Evolutionary conservation across 2,113 vertebrate species (phyloP).

Genomic region (Cyanocitta stelleri): DNA sequence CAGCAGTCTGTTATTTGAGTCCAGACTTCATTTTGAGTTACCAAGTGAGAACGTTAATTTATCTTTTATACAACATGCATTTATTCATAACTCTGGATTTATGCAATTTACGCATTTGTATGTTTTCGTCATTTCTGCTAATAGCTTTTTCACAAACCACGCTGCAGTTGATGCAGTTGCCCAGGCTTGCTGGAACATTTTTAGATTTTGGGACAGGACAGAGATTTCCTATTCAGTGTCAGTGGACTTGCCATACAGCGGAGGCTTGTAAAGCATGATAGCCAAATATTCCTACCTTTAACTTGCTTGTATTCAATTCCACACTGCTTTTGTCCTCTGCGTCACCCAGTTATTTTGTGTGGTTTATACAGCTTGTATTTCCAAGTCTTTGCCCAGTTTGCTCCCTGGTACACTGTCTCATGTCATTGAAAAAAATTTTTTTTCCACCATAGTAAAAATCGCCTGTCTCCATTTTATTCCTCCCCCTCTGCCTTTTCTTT

Average conservation of each 20-base stretch:
- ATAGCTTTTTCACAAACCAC: background rate
- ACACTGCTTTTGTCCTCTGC: background rate
- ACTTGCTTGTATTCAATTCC: background rate
- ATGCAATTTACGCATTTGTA: background rate
- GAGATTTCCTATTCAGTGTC: background rate
- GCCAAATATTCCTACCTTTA: background rate
- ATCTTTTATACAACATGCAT: background rate
- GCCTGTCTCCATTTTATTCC: background rate
- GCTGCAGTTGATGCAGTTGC: background rate
- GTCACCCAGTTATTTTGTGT: background rate
- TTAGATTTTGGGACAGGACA: background rate
- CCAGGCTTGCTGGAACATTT: background rate
- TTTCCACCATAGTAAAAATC: background rate
- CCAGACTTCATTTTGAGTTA: background rate
- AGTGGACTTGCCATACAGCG: fast-evolving
- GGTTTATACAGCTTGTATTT: background rate
- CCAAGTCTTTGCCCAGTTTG: background rate
- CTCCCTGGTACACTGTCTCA: background rate
- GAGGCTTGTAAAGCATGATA: background rate
- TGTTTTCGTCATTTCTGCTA: background rate
- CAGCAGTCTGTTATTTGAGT: background rate
- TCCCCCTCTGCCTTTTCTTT: background rate
- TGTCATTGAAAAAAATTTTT: background rate
- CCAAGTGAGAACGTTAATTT: background rate
- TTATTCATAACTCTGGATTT: background rate